Base-by-base conservation (phyloP, 2,113 vertebrate species). In the Nasalis larvatus region DNA sequence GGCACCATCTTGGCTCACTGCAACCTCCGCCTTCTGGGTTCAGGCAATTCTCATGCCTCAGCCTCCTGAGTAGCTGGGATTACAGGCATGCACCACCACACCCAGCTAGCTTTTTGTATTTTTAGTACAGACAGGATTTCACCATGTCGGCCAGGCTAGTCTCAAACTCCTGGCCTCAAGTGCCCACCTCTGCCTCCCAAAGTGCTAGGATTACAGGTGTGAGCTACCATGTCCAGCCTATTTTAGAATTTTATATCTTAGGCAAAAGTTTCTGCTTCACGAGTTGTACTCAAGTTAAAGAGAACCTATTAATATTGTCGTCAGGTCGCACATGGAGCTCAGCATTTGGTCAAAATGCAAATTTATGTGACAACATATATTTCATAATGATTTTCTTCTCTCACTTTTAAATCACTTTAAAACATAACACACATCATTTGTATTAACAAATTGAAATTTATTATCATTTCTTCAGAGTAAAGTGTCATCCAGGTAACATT, bases 401-500 rank as follows among this genome's bases (percentile, higher is more conserved):
- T 60, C 54, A 56, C 58, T 95, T 91, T 92, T 89, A 96, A 93
- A 94, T 97, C 71, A 91, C 68, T 96, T 97, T 91, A 96, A 89
- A 95, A 93, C 80, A 89, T 81, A 93, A 93, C 80, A 25, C 25
- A 52, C 86, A 95, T 94, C 81, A 82, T 95, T 91, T 95, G 74
- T 95, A 89, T 86, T 96, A 96, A 85, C 52, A 93, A 90, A 94
- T 47, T 93, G 83, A 95, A 97, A 97, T 92, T 89, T 96, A 63
- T 93, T 66, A 84, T 77, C 80, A 89, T 85, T 84, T 87, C 40
- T 89, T 97, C 63, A 80, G 86, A 94, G 86, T 52, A 58, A 93
- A 91, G 78, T 69, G 77, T 80, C 94, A 84, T 71, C 68, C 73
- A 47, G 35, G 66, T 30, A 45, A 87, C 80, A 49, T 81, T 97